Conservation (phyloP, 1,140 invertebrate species). For the Proctacanthus coquilletti region DNA sequence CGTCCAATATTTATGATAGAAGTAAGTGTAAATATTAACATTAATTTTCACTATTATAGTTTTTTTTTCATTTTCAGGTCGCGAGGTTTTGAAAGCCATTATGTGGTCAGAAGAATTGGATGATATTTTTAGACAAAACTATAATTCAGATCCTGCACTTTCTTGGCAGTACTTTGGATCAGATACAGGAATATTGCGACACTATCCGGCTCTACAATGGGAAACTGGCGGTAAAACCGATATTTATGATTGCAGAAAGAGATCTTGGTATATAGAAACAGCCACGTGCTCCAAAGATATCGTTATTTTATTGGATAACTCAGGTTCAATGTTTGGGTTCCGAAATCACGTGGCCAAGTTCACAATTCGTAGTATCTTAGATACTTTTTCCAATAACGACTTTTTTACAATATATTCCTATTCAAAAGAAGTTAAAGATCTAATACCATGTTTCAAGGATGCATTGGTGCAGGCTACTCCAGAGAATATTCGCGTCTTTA, state of each 20-base stretch:
- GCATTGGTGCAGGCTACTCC: slow-evolving; percentile 81
- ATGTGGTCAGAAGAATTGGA: slow-evolving; percentile 77
- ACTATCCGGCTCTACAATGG: slow-evolving; percentile 57
- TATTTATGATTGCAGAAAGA: slow-evolving; percentile 69
- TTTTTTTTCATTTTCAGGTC: slow-evolving; percentile 26
- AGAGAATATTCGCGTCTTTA: slow-evolving; percentile 71
- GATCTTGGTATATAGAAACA: slow-evolving; percentile 92
- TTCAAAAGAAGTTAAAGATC: slow-evolving; percentile 43
- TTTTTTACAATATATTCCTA: slow-evolving; percentile 86
- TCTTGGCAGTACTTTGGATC: slow-evolving; percentile 96
- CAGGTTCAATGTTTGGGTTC: slow-evolving; percentile 94
- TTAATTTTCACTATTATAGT: not conserved
- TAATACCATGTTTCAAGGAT: slow-evolving; percentile 67
- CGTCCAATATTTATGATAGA: slow-evolving; percentile 82
- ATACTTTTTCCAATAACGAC: slow-evolving; percentile 96
- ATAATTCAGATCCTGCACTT: slow-evolving; percentile 68
- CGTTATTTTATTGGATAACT: slow-evolving; percentile 85
- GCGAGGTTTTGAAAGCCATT: slow-evolving; percentile 53
- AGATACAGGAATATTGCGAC: slow-evolving; percentile 75
- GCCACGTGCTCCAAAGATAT: slow-evolving; percentile 96
- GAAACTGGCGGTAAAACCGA: slow-evolving; percentile 42
- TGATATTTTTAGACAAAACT: slow-evolving; percentile 71
- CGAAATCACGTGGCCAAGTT: slow-evolving; percentile 44
- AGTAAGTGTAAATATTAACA: slow-evolving; percentile 34
- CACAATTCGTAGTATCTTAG: slow-evolving; percentile 73